Conservation (phyloP, 1,140 invertebrate species). For the Aradophagus sp. region DNA sequence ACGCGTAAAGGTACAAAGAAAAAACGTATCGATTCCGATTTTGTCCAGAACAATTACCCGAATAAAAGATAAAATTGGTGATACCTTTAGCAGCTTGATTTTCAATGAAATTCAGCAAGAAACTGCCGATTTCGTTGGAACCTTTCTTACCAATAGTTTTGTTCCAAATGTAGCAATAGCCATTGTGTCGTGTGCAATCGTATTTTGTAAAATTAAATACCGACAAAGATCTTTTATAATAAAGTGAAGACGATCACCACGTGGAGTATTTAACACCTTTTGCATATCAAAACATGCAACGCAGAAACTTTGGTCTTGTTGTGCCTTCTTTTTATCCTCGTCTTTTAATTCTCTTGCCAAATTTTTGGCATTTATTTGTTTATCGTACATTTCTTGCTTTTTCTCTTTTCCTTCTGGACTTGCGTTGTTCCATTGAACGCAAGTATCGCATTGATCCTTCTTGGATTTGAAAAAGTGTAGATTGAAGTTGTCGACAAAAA, state of each 20-base stretch:
- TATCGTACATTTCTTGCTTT: conserved; percentile 4
- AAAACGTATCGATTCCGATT: conserved; percentile 70
- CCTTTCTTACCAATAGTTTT: conserved; percentile 31
- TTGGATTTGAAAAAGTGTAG: conserved; percentile 64
- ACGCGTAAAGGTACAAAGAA: conserved; percentile 60
- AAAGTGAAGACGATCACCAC: conserved; percentile 56
- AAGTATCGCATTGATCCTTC: conserved; percentile 69
- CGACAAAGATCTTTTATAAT: conserved; percentile 60
- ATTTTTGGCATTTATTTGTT: conserved; percentile 24
- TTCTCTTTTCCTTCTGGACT: conserved; percentile 9
- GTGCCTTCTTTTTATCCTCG: conserved; percentile 17
- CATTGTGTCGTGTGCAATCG: conserved; percentile 42
- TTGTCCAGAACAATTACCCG: conserved; percentile 70
- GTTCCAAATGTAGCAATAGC: conserved; percentile 57
- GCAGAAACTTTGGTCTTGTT: conserved; percentile 17
- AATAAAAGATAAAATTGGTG: conserved; percentile 64
- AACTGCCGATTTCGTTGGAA: conserved; percentile 10
- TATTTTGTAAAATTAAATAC: conserved; percentile 63
- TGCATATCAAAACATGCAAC: conserved; percentile 60
- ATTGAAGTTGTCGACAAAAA: conserved; percentile 65
- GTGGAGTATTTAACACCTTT: conserved; percentile 56
- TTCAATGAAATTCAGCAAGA: conserved; percentile 8
- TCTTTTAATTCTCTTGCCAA: conserved; percentile 5
- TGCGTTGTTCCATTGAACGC: conserved; percentile 57
- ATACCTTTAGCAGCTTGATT: conserved; percentile 33